Conservation (phyloP, 2,888 invertebrate species). For the Gibbula magus region DNA sequence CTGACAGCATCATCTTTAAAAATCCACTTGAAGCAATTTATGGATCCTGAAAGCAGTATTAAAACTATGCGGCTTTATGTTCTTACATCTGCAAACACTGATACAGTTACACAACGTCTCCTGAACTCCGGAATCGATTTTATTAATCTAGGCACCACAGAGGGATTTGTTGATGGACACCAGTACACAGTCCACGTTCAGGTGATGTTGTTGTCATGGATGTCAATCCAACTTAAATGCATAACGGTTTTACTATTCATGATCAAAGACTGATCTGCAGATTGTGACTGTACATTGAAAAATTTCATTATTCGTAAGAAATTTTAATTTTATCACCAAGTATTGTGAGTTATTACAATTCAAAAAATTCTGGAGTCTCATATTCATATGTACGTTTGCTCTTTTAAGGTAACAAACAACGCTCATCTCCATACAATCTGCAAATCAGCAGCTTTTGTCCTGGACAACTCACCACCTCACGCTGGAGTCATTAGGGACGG, state of each 20-base stretch:
- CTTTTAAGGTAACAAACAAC: slow-evolving; percentile 22
- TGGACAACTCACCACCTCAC: slow-evolving; percentile 26
- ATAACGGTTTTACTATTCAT: too few species aligned
- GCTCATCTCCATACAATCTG: slow-evolving; percentile 16
- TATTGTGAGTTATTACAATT: too few species aligned
- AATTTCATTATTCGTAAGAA: too few species aligned
- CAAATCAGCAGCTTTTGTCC: slow-evolving; percentile 1
- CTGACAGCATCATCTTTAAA: neutral
- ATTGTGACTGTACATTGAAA: too few species aligned
- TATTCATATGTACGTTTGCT: neutral
- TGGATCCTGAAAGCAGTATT: slow-evolving; percentile 17
- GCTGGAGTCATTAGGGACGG: slow-evolving; percentile 10
- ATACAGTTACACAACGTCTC: neutral
- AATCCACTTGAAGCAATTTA: slow-evolving; percentile 11
- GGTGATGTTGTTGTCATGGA: neutral
- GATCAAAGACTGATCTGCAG: too few species aligned
- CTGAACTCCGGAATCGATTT: neutral
- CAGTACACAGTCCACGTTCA: neutral
- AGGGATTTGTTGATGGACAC: slow-evolving; percentile 20
- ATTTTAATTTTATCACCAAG: too few species aligned
- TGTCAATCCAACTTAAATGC: too few species aligned
- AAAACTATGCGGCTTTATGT: neutral
- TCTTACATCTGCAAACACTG: neutral
- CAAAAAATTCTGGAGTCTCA: neutral
- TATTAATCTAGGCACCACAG: neutral